Conservation (phyloP, 2,113 vertebrate species). For the Hystrix brachyura region DNA sequence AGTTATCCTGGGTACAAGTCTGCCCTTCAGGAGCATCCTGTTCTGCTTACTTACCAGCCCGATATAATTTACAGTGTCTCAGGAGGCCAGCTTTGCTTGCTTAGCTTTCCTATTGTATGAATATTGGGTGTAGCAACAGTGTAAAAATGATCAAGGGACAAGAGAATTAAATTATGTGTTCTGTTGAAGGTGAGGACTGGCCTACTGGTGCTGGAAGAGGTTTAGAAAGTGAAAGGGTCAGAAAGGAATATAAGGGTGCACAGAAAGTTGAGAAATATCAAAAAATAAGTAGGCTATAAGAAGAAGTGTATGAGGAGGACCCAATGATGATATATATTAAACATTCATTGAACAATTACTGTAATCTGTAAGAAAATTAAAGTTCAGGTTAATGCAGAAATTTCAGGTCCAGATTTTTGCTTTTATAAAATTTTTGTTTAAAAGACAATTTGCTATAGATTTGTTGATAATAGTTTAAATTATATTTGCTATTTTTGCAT, state of each 20-base stretch:
- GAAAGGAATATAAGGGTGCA: not conserved
- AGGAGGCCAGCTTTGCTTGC: not conserved
- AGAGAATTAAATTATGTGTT: not conserved
- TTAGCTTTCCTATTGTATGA: not conserved
- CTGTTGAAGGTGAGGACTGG: conserved; percentile 12
- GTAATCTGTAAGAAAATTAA: not conserved
- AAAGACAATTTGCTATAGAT: not conserved
- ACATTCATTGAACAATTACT: not conserved
- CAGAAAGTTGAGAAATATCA: not conserved
- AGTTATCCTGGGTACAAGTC: not conserved
- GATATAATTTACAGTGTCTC: not conserved
- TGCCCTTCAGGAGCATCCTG: not conserved
- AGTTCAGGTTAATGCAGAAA: conserved; percentile 16
- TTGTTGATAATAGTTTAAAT: not conserved
- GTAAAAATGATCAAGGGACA: not conserved
- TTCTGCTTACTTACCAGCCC: not conserved
- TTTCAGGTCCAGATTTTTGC: not conserved
- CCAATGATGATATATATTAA: not conserved
- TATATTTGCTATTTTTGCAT: not conserved
- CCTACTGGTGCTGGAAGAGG: not conserved
- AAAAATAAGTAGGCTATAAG: not conserved
- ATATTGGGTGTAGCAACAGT: not conserved
- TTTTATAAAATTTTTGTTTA: conserved; percentile 5
- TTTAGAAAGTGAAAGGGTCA: not conserved
- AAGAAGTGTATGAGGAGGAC: not conserved